phyloP scores from a whole-genome alignment of 2,888 invertebrate genomes.

The Nemurella pictetii region DNA sequence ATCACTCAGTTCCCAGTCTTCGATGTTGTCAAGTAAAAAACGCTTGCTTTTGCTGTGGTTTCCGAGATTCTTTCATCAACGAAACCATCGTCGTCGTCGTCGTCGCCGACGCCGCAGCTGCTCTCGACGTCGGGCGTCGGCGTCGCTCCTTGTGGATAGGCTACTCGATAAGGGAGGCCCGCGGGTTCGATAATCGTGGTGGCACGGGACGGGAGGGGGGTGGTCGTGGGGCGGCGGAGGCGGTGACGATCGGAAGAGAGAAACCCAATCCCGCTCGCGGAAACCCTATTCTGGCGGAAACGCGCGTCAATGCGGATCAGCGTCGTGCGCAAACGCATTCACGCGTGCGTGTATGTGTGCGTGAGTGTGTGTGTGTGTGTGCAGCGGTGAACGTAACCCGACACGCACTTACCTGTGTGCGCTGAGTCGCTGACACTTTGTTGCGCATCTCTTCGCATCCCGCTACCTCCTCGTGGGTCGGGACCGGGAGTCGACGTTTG shows the following conservation, averaged over 20 bases:
- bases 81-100: not conserved
- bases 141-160: not conserved
- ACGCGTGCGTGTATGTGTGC: too few species aligned
- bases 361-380: too few species aligned
- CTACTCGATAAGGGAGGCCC: not conserved
- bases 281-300: conserved; percentile 39
- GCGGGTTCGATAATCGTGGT: not conserved
- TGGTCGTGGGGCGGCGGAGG: not conserved
- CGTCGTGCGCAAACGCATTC: conserved; percentile 8
- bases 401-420: not conserved
- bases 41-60: not conserved
- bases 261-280: conserved; percentile 40
- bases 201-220: not conserved
- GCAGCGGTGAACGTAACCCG: not conserved
- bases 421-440: too few species aligned
- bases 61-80: not conserved
- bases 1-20: not conserved
- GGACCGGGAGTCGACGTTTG: too few species aligned
- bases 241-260: conserved; percentile 9
- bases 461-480: not conserved
- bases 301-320: conserved; percentile 33
- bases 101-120: not conserved
- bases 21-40: not conserved
- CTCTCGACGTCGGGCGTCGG: too few species aligned
- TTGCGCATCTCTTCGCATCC: conserved; percentile 15